Conservation (phyloP, 2,113 vertebrate species). For the Odontophorus gujanensis region DNA sequence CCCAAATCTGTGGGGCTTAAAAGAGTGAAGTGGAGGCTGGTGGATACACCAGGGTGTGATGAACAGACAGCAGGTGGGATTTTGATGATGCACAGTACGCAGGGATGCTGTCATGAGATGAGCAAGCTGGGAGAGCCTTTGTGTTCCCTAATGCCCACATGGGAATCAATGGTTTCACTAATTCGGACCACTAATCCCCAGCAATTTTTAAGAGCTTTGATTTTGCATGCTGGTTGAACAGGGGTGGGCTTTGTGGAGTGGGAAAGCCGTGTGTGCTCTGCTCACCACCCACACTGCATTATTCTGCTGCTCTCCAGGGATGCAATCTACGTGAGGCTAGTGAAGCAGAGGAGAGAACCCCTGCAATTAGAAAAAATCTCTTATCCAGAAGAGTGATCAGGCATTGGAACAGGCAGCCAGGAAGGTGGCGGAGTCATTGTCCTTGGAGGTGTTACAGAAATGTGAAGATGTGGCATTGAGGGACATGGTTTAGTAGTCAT, state of each 20-base stretch:
- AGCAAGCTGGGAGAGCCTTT: neutral
- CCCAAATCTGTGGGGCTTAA: neutral
- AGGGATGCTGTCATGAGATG: neutral
- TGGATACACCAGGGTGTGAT: neutral
- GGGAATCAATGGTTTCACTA: neutral
- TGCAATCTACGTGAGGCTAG: neutral
- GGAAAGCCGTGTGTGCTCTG: neutral
- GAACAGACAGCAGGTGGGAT: neutral
- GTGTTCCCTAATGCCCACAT: neutral
- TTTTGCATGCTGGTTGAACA: neutral
- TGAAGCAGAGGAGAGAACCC: fast-evolving
- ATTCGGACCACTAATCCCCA: neutral
- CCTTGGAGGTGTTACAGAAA: too few relatives aligned
- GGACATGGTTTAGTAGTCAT: too few relatives aligned
- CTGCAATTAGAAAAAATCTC: neutral
- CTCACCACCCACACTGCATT: fast-evolving
- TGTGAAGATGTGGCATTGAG: too few relatives aligned
- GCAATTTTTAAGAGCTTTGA: neutral
- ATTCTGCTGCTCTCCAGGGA: neutral
- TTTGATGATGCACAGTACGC: neutral
- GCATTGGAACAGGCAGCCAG: too few relatives aligned
- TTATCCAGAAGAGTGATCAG: too few relatives aligned
- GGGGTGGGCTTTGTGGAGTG: neutral
- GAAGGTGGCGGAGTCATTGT: too few relatives aligned
- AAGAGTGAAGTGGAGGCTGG: neutral